Conservation (phyloP, 2,113 vertebrate genomes). For the Abramis brama region DNA sequence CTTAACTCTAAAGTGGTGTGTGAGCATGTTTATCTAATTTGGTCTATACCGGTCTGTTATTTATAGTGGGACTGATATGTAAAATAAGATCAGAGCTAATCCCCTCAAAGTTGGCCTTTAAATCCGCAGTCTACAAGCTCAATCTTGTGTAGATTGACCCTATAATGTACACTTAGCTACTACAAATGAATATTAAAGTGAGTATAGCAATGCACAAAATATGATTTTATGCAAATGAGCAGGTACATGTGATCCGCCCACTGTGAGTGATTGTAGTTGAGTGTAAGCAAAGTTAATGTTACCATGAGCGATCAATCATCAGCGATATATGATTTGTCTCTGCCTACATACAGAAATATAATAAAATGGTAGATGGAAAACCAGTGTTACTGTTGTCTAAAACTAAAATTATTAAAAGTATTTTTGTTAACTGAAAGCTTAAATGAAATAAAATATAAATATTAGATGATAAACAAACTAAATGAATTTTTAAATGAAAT, state of each 20-base stretch:
- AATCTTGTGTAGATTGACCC: neutral
- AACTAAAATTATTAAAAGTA: neutral
- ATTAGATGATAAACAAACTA: too few species aligned
- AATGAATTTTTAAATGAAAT: too few species aligned
- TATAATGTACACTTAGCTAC: neutral
- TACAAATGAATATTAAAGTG: neutral
- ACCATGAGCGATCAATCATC: neutral
- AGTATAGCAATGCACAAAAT: neutral
- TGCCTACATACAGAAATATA: neutral
- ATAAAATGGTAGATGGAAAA: neutral
- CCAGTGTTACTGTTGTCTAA: neutral
- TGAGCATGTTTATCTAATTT: slow-evolving; percentile 2
- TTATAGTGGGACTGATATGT: slow-evolving; percentile 16
- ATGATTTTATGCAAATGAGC: neutral
- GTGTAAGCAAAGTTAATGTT: neutral
- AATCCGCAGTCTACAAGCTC: neutral
- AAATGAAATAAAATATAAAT: neutral
- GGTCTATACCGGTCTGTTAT: neutral
- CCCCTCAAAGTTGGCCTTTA: neutral
- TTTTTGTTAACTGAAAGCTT: neutral
- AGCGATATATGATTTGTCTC: neutral
- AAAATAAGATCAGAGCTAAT: neutral
- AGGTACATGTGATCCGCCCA: neutral
- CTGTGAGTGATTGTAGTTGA: neutral
- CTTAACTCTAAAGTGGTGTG: neutral